phyloP scores from a whole-genome alignment of 2,888 invertebrate genomes.

The Salticus scenicus region DNA sequence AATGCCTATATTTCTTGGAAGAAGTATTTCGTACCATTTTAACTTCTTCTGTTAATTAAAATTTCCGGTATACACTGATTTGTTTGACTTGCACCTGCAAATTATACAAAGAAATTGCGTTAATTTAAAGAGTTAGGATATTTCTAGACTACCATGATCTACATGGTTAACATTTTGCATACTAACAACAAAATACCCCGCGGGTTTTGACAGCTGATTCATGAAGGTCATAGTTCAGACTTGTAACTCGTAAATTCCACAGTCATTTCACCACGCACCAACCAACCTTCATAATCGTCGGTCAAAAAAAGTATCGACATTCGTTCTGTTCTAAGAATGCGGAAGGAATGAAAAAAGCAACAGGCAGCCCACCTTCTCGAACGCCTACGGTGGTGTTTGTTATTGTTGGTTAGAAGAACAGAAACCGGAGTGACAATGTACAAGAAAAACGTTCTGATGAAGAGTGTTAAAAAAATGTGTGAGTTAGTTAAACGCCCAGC shows the following conservation, averaged over 20 bases:
- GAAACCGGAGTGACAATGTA: background rate
- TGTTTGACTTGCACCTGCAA: no score
- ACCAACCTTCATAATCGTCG: background rate
- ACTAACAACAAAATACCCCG: no score
- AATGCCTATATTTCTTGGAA: no score
- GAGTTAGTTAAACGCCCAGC: background rate
- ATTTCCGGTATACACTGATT: no score
- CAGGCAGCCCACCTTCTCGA: constrained; percentile 10
- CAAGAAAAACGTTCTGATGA: background rate
- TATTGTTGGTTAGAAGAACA: background rate
- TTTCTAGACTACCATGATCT: no score
- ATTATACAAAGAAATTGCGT: no score
- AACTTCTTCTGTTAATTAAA: no score
- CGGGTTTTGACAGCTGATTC: no score
- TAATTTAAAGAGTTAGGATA: no score
- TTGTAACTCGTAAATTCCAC: no score
- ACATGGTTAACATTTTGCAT: no score
- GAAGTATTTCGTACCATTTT: no score
- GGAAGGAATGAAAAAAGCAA: background rate
- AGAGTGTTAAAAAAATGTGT: background rate
- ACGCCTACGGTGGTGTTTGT: constrained; percentile 1
- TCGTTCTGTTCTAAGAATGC: constrained; percentile 1
- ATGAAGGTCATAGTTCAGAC: background rate
- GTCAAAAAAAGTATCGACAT: constrained; percentile 1
- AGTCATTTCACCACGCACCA: background rate